Base-by-base conservation (phyloP, 23 tunicate genomes). In the Styela clava region DNA sequence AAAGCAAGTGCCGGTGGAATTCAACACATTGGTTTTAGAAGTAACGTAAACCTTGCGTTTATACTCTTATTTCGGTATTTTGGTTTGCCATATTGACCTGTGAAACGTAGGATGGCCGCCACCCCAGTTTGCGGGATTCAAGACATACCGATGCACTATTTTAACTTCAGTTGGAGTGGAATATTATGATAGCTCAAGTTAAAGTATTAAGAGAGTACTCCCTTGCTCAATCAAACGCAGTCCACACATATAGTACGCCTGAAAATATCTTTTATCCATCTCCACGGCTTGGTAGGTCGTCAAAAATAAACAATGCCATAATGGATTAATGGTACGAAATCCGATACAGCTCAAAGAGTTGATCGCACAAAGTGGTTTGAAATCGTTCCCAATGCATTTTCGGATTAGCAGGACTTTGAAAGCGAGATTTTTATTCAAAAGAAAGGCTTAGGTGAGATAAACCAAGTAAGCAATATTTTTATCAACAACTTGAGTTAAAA, bases 281-380 rank as follows among this genome's bases (percentile, higher is more conserved):
- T 16, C 31, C 29, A 5, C 9, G 9, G 30, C 29, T 5, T 65
- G 31, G 70, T 24, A 24, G 31, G 70, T 16, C 31, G 29, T 56
- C 70, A 7, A 65, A 65, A 9, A 24, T 24, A 65, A 24, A 65
- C 70, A 65, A 65, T 9, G 16, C 70, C 3, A 7, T 65, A 65
- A 65, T 65, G 70, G 70, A 65, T 65, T 65, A 65, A 65, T 65
- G 70, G 70, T 24, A 3, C 7, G 70, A 5, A 65, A 65, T 16
- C 16, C 16, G 70, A 65, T 27, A 27, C 18, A 9, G 30, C 18
- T 24, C 70, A 44, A 44, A 44, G 56, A 7, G 56, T 12, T 5
- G 7, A 44, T 44, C 56, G 7, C 56, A 44, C 56, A 44, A 44
- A 44, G 56, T 44, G 56, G 56, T 12, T 12, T 44, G 56, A 44